These are phyloP conservation scores for Drosophila antonietae DNA, from an alignment of 2,888 invertebrate genomes.

Conservation along the genomic window DNA sequence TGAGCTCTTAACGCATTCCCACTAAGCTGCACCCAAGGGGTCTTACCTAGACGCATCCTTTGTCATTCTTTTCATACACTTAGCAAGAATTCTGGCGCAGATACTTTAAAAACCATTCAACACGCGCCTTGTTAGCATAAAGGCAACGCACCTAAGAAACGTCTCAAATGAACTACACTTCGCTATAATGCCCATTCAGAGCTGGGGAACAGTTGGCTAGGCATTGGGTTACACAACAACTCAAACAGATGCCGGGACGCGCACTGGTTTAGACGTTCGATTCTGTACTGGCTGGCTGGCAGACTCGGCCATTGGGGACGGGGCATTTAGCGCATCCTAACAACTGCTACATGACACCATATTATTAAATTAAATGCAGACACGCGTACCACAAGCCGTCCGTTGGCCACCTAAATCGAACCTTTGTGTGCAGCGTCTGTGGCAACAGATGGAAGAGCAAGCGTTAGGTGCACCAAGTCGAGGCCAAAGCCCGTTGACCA, in stretches of 20 bases:
- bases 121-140: constrained; percentile 70
- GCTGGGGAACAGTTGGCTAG: constrained; percentile 38
- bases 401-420: constrained; percentile 59
- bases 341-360: constrained; percentile 79
- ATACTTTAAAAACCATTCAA: constrained; percentile 60
- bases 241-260: constrained; percentile 66
- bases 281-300: constrained; percentile 3
- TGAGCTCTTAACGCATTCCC: constrained; percentile 20
- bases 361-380: constrained; percentile 77
- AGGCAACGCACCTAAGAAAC: constrained; percentile 29
- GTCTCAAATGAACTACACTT: constrained; percentile 51
- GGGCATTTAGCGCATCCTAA: constrained; percentile 76
- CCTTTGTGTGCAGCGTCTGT: constrained; percentile 48
- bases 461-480: constrained; percentile 31
- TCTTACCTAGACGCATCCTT: constrained; percentile 19
- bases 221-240: constrained; percentile 69
- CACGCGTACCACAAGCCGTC: constrained; percentile 58
- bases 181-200: constrained; percentile 49
- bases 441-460: constrained; percentile 63
- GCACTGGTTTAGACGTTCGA: constrained; percentile 18
- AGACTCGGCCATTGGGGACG: constrained; percentile 34
- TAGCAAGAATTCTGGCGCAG: constrained; percentile 40
- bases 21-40: constrained; percentile 13
- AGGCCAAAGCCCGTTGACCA: constrained; percentile 51
- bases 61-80: constrained; percentile 23